Percentiles rank a stretch among this genome's conserved stretches.
Conservation (phyloP, 2,113 vertebrate genomes). For the Lasiurus borealis region DNA sequence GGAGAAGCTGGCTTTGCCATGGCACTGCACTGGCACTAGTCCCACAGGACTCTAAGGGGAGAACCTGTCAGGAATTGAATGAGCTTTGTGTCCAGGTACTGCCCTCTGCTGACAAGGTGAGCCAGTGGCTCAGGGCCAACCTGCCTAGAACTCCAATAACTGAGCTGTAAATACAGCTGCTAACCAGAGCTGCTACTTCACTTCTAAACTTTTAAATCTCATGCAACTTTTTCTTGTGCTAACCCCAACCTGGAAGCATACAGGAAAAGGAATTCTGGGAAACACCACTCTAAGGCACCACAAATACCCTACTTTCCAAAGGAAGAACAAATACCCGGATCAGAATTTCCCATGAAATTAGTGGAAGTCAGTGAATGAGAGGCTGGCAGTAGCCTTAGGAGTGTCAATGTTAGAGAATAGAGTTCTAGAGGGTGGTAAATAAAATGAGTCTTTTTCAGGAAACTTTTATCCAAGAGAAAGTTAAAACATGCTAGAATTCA, state of each 20-base stretch:
- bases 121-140: not conserved
- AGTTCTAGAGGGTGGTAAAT: constrained; percentile 4
- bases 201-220: not conserved
- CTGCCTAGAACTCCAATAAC: not conserved
- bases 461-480: not conserved
- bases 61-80: not conserved
- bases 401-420: not conserved
- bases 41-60: not conserved
- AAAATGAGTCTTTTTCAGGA: not conserved
- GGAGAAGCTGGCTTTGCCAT: constrained; percentile 9
- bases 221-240: not conserved
- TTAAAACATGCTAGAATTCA: too few species aligned
- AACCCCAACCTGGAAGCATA: not conserved
- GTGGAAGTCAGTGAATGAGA: not conserved
- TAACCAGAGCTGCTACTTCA: not conserved
- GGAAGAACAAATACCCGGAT: not conserved
- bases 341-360: not conserved
- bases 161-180: not conserved
- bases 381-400: not conserved
- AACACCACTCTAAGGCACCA: not conserved
- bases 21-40: not conserved
- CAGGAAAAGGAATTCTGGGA: constrained; percentile 4
- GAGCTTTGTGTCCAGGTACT: not conserved
- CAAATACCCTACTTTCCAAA: not conserved
- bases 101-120: not conserved